Conservation (phyloP, 2,113 vertebrate species). For the Corythoichthys intestinalis region DNA sequence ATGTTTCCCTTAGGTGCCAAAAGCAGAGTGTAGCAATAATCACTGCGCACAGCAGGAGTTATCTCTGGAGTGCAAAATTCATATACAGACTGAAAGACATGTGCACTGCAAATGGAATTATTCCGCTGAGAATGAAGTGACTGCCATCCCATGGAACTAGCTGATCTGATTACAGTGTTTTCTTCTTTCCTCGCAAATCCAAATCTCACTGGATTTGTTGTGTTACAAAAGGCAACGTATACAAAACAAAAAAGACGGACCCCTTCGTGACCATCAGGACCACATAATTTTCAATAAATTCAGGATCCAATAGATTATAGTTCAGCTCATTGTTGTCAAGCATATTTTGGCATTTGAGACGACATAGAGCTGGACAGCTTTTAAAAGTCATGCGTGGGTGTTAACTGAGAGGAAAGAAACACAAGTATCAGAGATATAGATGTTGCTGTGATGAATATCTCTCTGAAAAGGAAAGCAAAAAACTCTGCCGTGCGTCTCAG, state of each 20-base stretch:
- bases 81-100: neutral
- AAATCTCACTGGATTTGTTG: neutral
- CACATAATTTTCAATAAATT: neutral
- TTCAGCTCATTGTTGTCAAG: neutral
- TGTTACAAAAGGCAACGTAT: neutral
- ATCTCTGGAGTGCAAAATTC: conserved; percentile 13
- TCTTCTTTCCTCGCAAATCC: neutral
- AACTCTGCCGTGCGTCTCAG: neutral
- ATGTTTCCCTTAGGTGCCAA: conserved; percentile 42
- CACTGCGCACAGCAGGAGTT: conserved; percentile 10
- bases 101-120: conserved; percentile 4
- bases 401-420: neutral
- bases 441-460: conserved; percentile 1
- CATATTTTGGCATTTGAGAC: neutral
- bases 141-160: neutral
- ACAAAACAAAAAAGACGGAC: neutral
- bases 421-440: neutral
- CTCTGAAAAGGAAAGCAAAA: neutral
- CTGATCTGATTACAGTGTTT: neutral
- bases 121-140: neutral
- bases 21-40: conserved; percentile 34
- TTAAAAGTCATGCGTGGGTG: neutral
- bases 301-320: too few species aligned
- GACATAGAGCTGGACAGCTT: neutral
- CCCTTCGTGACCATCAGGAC: neutral